These are phyloP conservation scores for Clanis bilineata DNA, from an alignment of 2,888 invertebrate genomes.

Conservation along the genomic window DNA sequence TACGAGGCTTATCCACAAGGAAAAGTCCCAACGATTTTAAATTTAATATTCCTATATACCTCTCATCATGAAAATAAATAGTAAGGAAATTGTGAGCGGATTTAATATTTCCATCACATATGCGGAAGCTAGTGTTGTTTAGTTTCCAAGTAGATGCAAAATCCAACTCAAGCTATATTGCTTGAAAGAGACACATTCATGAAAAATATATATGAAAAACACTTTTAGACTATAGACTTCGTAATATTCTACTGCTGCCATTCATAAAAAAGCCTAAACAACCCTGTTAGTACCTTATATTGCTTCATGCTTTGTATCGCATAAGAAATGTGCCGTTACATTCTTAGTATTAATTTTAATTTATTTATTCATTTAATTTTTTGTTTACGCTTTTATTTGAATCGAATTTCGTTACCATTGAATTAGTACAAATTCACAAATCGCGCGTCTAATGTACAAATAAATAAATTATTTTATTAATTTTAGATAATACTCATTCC, in stretches of 20 bases:
- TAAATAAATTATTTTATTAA: conserved; percentile 28
- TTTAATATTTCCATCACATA: too few species aligned
- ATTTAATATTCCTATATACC: neutral
- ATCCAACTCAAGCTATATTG: too few species aligned
- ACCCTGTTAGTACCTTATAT: neutral
- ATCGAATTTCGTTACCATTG: conserved; percentile 28
- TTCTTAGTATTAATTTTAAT: conserved; percentile 25
- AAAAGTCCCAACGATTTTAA: neutral
- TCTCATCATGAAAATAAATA: neutral
- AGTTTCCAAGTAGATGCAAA: too few species aligned
- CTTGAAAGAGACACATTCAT: too few species aligned
- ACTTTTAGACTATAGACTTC: too few species aligned
- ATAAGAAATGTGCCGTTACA: conserved; percentile 11
- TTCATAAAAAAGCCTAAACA: neutral
- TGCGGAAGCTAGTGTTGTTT: too few species aligned
- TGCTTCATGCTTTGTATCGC: neutral
- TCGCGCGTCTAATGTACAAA: conserved; percentile 52
- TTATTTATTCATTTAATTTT: conserved; percentile 35
- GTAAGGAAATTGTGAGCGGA: too few species aligned
- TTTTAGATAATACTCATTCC: conserved; percentile 20
- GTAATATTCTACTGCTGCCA: too few species aligned
- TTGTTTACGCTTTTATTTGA: conserved; percentile 27
- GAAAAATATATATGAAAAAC: too few species aligned
- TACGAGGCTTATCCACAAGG: neutral
- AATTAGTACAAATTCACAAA: conserved; percentile 51